These are phyloP conservation scores for Drosophila percnosoma DNA, from an alignment of 2,888 invertebrate genomes.

Conservation along the genomic window DNA sequence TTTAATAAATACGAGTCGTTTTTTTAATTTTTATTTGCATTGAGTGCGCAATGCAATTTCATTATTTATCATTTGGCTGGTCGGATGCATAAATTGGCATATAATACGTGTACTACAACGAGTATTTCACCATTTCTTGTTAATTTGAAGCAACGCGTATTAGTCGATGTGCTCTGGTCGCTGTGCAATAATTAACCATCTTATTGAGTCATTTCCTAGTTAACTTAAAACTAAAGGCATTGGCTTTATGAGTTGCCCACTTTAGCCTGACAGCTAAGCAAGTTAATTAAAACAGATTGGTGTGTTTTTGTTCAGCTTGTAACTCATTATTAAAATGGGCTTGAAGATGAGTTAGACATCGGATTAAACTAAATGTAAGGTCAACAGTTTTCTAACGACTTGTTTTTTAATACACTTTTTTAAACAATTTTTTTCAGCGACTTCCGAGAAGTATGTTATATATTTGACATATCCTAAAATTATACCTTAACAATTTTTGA, in stretches of 20 bases:
- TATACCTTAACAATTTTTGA: constrained; percentile 20
- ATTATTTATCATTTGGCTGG: constrained; percentile 43
- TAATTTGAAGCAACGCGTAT: constrained; percentile 41
- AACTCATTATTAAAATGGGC: constrained; percentile 21
- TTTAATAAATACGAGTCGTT: constrained; percentile 7
- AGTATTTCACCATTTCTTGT: constrained; percentile 51
- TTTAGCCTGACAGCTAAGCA: constrained; percentile 22
- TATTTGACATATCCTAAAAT: constrained; percentile 23
- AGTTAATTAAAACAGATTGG: constrained; percentile 19
- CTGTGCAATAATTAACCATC: constrained; percentile 34
- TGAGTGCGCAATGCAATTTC: constrained; percentile 60
- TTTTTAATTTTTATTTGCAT: constrained; percentile 43
- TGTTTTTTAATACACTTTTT: neutral
- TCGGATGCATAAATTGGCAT: constrained; percentile 25
- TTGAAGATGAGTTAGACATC: neutral
- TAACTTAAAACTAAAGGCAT: constrained; percentile 55
- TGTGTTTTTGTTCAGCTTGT: constrained; percentile 2
- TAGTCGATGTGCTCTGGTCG: constrained; percentile 22
- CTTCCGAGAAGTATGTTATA: constrained; percentile 39
- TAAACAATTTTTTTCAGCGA: neutral
- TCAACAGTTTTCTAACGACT: constrained; percentile 1
- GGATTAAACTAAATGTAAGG: constrained; percentile 8
- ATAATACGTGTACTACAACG: constrained; percentile 15
- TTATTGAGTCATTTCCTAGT: constrained; percentile 53
- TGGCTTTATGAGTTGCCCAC: neutral